Base-by-base conservation (phyloP, 2,888 invertebrate species). In the Aelia acuminata region DNA sequence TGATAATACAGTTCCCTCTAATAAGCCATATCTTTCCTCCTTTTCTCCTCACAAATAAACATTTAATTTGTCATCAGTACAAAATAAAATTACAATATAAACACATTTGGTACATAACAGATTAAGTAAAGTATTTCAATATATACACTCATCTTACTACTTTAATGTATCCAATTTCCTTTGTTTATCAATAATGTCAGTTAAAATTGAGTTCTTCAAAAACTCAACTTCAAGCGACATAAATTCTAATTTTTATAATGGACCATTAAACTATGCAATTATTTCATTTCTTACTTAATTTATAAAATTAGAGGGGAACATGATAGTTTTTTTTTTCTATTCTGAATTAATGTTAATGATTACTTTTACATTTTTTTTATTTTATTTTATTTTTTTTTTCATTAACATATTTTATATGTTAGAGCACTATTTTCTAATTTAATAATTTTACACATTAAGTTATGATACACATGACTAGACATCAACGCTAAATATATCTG, bases 381-480 rank as follows among this genome's bases (percentile, higher is more conserved):
- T 50, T 85, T 2, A 18, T 35, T 15, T n/a, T n/a, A n/a, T n/a
- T n/a, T 85, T 85, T 50, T 31, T 35, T n/a, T 43, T 39, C 18
- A 2, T 43, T 80, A 10, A 80, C 80, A 80, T 47, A 80, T 47
- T 43, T 80, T 22, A 39, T 80, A 80, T 47, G 80, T 80, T n/a
- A 39, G 20, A 11, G 39, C 22, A n/a, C 80, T 43, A 43, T n/a
- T 80, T 80, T 10, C 43, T 80, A 80, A 80, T 47, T 43, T 1
- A n/a, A 80, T 3, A n/a, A 26, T 63, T 70, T 70, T 57, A 57
- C 57, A 57, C n/a, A 3, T 35, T 35, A 70, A 18, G 31, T 49
- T 87, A 26, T 70, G 7, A 31, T 84, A 87, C 15, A 87, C 48
- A 50, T 87, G 87, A 87, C 87, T 87, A 87, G 87, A 87, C 75